Conservation (phyloP, 2,888 invertebrate genomes). For the Rutpela maculata region DNA sequence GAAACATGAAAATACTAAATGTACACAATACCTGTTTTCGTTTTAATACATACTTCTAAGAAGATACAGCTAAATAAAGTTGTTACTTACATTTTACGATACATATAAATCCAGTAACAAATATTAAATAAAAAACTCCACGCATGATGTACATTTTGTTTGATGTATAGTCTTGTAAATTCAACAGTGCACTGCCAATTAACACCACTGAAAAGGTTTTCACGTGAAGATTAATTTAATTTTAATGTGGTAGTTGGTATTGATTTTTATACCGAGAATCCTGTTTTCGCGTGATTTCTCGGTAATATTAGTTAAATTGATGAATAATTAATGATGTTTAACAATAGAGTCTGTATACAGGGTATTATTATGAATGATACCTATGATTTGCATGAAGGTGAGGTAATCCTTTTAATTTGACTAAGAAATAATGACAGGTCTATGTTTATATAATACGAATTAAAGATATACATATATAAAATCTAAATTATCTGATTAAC, state of each 20-base stretch:
- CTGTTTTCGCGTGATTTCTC: conserved; percentile 12
- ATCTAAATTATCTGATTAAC: too few relatives aligned
- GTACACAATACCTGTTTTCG: too few relatives aligned
- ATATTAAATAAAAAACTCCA: background rate
- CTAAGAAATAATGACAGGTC: background rate
- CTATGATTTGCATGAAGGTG: conserved; percentile 12
- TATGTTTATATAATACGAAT: background rate
- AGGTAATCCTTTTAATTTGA: background rate
- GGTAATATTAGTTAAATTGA: conserved; percentile 21
- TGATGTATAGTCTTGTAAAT: background rate
- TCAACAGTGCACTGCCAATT: conserved; percentile 2
- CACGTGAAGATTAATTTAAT: conserved; percentile 19
- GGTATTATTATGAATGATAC: background rate
- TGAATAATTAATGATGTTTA: conserved; percentile 15
- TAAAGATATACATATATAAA: too few relatives aligned
- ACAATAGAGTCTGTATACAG: conserved; percentile 2
- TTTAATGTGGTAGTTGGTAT: conserved; percentile 22
- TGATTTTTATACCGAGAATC: conserved; percentile 23
- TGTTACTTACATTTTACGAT: conserved; percentile 9
- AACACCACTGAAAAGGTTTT: background rate
- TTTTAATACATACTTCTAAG: background rate
- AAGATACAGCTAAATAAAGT: background rate
- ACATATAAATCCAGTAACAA: background rate
- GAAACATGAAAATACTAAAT: too few relatives aligned
- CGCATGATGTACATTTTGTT: background rate